Evolutionary conservation across 2,113 vertebrate genomes (phyloP).

Genomic region (Cariama cristata): DNA sequence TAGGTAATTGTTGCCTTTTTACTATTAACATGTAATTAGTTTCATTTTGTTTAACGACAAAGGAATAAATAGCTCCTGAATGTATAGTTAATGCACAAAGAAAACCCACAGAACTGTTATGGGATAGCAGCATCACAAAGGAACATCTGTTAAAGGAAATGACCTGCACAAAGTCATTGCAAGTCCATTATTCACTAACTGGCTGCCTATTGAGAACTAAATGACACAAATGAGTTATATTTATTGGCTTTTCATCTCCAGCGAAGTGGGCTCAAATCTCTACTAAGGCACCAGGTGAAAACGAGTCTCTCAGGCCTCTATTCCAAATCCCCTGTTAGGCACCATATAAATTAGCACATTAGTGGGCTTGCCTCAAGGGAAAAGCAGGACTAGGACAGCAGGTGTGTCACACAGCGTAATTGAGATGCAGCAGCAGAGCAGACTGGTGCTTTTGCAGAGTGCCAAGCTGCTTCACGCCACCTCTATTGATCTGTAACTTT

Average conservation of each 20-base stretch:
- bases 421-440: slow-evolving; percentile 32
- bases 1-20: neutral
- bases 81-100: neutral
- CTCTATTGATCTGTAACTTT: neutral
- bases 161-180: slow-evolving; percentile 27
- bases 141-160: slow-evolving; percentile 56
- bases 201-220: slow-evolving; percentile 38
- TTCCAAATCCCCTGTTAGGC: slow-evolving; percentile 12
- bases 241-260: slow-evolving; percentile 42
- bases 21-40: neutral
- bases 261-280: neutral
- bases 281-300: slow-evolving; percentile 41
- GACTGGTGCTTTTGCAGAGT: neutral
- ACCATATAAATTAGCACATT: slow-evolving; percentile 41
- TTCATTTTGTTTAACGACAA: neutral
- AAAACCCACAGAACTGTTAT: neutral
- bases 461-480: neutral
- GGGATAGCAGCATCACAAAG: slow-evolving; percentile 4
- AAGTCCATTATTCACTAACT: slow-evolving; percentile 37
- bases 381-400: neutral
- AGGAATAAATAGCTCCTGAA: neutral
- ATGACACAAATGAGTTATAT: slow-evolving; percentile 19
- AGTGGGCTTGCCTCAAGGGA: neutral
- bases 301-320: neutral
- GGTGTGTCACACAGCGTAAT: neutral